Evolutionary conservation across 2,888 invertebrate genomes (phyloP), one percentile per base, ranked within the genome.

Genomic region (Tetropium fuscum): DNA sequence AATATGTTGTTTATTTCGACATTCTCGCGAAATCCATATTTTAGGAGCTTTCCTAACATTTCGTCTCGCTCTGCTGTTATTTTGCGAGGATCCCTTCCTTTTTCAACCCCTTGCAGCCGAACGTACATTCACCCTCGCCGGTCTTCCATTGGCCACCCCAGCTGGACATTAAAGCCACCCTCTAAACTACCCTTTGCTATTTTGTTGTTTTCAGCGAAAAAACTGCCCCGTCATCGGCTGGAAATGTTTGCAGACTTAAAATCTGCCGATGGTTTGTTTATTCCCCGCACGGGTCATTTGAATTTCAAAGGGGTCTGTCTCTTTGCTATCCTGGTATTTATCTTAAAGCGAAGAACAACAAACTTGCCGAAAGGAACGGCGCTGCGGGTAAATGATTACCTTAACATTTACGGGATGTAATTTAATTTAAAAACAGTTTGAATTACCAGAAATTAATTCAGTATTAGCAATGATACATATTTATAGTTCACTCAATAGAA

Each of bases 101-200:
- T 58, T 64, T 60, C 66, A 69, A 65, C 75, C 74, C 75, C 73
- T 74, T 70, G 66, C 67, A 68, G 58, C 58, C 44, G 55, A 65
- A 70, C 66, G 68, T 62, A 64, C 56, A 66, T 67, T 71, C 72
- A 74, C 75, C 75, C 76, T 76, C 73, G 65, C 66, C 66, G 63
- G 53, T 61, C 63, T 60, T 53, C 62, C 54, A 76, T 77, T 77
- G 77, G 76, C 73, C 72, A 70, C 66, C 70, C 70, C 63, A 66
- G 68, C 72, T 66, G 74, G 74, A 74, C 74, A 74, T 72, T 72
- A 72, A 72, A 71, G 71, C 75, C 72, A 77, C 78, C 77, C 77
- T 74, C 70, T 58, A 64, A 49, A 63, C 72, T 72, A 77, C 76
- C 75, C 75, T 75, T 77, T 75, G 69, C 72, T 68, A 66, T 72